Conservation (phyloP, 2,888 invertebrate genomes). For the Orgyia antiqua region DNA sequence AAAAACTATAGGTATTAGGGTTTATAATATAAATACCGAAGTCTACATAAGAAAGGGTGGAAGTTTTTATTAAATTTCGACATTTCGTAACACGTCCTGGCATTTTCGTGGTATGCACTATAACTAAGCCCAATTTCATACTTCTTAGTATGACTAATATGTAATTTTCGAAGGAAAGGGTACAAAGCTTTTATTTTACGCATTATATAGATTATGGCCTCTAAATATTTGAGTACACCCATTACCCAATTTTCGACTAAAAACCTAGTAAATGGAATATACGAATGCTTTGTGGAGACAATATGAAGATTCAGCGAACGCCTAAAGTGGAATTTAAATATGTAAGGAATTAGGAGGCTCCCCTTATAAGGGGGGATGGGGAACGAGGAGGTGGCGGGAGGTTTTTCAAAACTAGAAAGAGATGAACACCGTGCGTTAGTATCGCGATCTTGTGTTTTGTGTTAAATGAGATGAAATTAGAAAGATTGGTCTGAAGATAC, state of each 20-base stretch:
- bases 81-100: too few species aligned
- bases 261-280: slow-evolving; percentile 38
- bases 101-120: too few species aligned
- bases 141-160: too few species aligned
- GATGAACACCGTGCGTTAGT: slow-evolving; percentile 74
- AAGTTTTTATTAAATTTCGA: too few species aligned
- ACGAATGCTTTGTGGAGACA: slow-evolving; percentile 66
- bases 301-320: slow-evolving; percentile 66
- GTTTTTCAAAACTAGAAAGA: slow-evolving; percentile 78
- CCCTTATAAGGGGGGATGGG: slow-evolving; percentile 19
- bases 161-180: too few species aligned
- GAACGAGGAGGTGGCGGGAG: slow-evolving; percentile 30
- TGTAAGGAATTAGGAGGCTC: slow-evolving; percentile 73
- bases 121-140: too few species aligned
- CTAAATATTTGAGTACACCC: too few species aligned
- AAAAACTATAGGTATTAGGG: too few species aligned
- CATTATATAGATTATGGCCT: too few species aligned
- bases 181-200: too few species aligned
- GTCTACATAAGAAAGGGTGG: too few species aligned
- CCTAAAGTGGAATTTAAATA: slow-evolving; percentile 77
- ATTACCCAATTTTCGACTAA: slow-evolving; percentile 25
- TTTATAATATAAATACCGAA: too few species aligned
- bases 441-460: slow-evolving; percentile 60
- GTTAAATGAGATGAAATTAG: slow-evolving; percentile 29
- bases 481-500: slow-evolving; percentile 44